Percentiles rank a stretch among this genome's conserved stretches.
phyloP scores from a whole-genome alignment of 2,113 vertebrate genomes.

The Spea multiplicata region DNA sequence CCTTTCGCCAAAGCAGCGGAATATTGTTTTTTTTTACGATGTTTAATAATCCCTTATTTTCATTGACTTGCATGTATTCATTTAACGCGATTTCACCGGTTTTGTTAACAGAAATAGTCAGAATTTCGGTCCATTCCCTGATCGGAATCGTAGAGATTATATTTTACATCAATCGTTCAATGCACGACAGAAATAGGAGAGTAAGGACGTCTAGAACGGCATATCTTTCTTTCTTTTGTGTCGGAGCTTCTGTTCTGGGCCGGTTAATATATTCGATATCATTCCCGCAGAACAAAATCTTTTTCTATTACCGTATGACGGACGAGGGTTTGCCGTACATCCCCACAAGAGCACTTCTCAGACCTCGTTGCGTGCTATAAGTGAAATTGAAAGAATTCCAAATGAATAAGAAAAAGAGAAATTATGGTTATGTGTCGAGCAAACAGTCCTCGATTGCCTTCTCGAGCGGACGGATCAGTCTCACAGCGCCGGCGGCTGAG shows the following conservation, averaged over 20 bases:
- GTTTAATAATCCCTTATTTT: too few relatives aligned
- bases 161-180: too few relatives aligned
- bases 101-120: too few relatives aligned
- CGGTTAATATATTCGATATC: not conserved
- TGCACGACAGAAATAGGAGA: too few relatives aligned
- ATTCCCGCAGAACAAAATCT: not conserved
- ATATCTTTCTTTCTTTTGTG: not conserved
- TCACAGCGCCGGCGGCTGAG: slow-evolving; percentile 1
- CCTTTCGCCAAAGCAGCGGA: too few relatives aligned
- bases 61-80: too few relatives aligned
- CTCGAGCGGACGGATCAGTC: slow-evolving; percentile 14
- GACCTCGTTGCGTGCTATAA: slow-evolving; percentile 1
- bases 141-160: too few relatives aligned
- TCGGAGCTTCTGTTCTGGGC: not conserved
- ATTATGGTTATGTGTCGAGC: slow-evolving; percentile 30
- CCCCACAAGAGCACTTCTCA: not conserved
- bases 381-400: slow-evolving; percentile 8
- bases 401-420: slow-evolving; percentile 18
- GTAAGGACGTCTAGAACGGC: too few relatives aligned
- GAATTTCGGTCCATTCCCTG: too few relatives aligned
- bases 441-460: slow-evolving; percentile 29
- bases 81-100: too few relatives aligned
- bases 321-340: not conserved
- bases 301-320: not conserved
- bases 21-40: too few relatives aligned